Evolutionary conservation across 2,888 invertebrate genomes (phyloP).

Genomic region (Eurytoma adleriae): DNA sequence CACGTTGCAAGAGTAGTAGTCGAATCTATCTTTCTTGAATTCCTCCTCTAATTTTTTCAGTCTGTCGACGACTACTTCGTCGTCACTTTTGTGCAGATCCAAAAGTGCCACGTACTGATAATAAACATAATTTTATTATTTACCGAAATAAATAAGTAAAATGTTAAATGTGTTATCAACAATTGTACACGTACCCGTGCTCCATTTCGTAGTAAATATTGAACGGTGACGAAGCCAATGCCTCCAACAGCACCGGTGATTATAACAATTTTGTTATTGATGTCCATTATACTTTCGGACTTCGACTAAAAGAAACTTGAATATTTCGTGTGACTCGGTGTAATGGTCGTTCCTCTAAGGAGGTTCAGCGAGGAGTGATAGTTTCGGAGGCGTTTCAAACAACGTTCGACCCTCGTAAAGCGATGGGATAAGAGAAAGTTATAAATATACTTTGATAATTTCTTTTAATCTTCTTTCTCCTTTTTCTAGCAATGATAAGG

Average conservation of each 20-base stretch:
- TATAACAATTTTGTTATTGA: slow-evolving; percentile 63
- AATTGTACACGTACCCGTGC: slow-evolving; percentile 61
- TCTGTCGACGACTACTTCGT: slow-evolving; percentile 73
- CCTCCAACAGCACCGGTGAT: slow-evolving; percentile 80
- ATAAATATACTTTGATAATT: too few species aligned
- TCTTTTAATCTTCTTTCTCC: too few species aligned
- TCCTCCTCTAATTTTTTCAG: slow-evolving; percentile 71
- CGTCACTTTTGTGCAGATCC: slow-evolving; percentile 71
- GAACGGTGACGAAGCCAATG: slow-evolving; percentile 77
- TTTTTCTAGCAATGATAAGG: too few species aligned
- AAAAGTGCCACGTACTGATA: slow-evolving; percentile 70
- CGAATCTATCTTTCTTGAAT: slow-evolving; percentile 75
- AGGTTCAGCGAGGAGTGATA: too few species aligned
- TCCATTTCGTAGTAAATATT: slow-evolving; percentile 76
- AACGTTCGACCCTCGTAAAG: too few species aligned
- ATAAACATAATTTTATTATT: background rate
- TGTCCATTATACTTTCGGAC: slow-evolving; percentile 53
- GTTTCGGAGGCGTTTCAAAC: too few species aligned
- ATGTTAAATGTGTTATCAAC: background rate
- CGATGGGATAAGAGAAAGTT: too few species aligned
- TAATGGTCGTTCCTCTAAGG: too few species aligned
- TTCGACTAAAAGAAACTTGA: too few species aligned
- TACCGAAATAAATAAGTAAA: background rate
- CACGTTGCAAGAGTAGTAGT: slow-evolving; percentile 78
- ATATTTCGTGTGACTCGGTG: too few species aligned